These are phyloP conservation scores for Heterohyrax brucei DNA, from an alignment of 2,797 vertebrate genomes.

Conservation along the genomic window DNA sequence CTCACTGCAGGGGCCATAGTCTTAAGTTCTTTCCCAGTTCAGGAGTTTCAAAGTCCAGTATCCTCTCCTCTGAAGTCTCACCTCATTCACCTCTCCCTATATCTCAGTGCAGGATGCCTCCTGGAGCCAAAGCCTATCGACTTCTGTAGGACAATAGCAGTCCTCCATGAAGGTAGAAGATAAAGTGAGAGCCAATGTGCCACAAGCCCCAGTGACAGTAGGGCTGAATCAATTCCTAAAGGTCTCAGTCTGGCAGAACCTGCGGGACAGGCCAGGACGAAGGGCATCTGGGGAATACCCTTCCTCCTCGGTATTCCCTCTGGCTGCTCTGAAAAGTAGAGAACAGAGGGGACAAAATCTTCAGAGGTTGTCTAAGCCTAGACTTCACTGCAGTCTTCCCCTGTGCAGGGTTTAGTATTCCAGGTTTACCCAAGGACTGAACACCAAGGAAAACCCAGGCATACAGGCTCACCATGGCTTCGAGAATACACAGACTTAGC, in stretches of 20 bases:
- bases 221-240: not conserved
- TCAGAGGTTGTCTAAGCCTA: not conserved
- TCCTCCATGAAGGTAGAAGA: too few species aligned
- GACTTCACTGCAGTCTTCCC: not conserved
- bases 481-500: constrained; percentile 9
- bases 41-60: not conserved
- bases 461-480: not conserved
- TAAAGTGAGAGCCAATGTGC: not conserved
- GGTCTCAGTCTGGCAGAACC: not conserved
- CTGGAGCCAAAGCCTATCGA: not conserved
- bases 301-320: not conserved
- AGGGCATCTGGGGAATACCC: not conserved
- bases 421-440: not conserved
- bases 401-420: not conserved
- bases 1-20: not conserved
- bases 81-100: not conserved
- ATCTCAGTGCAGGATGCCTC: not conserved
- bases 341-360: not conserved
- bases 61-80: not conserved
- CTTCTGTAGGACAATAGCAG: not conserved
- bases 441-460: not conserved
- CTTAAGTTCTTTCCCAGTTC: not conserved
- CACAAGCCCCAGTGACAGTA: not conserved
- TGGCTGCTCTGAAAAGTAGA: not conserved
- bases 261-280: not conserved